Evolutionary conservation across 2,888 invertebrate genomes (phyloP).

Genomic region (Xestoiulus laeticollis): DNA sequence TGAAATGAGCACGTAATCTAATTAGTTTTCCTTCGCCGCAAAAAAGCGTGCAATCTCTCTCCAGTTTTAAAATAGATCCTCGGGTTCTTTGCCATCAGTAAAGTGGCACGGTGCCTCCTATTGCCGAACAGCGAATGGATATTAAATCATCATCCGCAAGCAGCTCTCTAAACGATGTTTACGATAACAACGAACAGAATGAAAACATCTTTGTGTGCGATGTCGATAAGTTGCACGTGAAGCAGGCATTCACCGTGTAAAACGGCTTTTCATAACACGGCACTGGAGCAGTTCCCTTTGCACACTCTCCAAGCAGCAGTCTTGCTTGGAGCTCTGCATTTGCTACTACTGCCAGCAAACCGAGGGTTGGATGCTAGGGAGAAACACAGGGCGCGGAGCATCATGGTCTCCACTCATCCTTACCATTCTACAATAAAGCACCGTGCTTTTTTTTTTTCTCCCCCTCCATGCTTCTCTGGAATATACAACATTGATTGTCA

Average conservation of each 20-base stretch:
- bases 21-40: neutral
- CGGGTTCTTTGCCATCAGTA: neutral
- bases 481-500: too few relatives aligned
- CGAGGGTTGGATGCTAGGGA: neutral
- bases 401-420: neutral
- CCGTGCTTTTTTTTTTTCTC: neutral
- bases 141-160: neutral
- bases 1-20: neutral
- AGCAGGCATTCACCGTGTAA: neutral
- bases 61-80: neutral
- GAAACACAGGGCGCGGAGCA: slow-evolving; percentile 21
- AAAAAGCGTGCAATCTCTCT: neutral
- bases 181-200: neutral
- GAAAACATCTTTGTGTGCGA: neutral
- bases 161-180: neutral
- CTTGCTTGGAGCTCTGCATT: neutral
- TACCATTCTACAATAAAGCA: neutral
- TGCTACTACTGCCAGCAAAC: neutral
- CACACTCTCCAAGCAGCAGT: neutral
- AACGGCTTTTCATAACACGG: neutral
- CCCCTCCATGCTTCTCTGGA: neutral
- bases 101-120: neutral
- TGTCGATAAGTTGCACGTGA: neutral
- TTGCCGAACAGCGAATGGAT: neutral
- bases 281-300: neutral